Evolutionary conservation across 2,113 vertebrate species (phyloP).

Genomic region (Takifugu flavidus): DNA sequence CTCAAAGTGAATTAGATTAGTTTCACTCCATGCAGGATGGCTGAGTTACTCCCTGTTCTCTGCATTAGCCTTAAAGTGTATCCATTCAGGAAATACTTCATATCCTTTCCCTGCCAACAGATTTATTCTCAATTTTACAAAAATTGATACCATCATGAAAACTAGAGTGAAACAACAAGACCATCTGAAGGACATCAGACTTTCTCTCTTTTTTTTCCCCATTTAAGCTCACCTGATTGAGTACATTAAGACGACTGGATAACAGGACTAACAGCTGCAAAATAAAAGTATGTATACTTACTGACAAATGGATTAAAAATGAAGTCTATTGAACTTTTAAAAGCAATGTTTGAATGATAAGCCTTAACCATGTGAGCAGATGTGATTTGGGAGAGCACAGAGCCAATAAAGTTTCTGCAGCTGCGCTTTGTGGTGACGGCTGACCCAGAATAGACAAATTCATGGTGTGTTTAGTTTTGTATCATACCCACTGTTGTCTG

Average conservation of each 20-base stretch:
- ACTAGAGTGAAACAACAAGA: neutral
- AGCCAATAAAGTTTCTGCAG: slow-evolving; percentile 9
- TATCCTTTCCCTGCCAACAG: slow-evolving; percentile 32
- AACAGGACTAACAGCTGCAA: no score
- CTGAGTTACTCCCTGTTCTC: slow-evolving; percentile 54
- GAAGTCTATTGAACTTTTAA: neutral
- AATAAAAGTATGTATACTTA: no score
- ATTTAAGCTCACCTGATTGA: neutral
- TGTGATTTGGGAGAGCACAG: neutral
- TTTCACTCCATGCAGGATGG: slow-evolving; percentile 58
- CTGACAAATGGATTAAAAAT: no score
- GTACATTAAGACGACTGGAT: neutral
- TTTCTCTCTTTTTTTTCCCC: neutral
- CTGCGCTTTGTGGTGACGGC: slow-evolving; percentile 14
- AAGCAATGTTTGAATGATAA: neutral
- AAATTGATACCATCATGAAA: slow-evolving; percentile 10
- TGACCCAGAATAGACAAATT: slow-evolving; percentile 39
- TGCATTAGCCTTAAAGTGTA: slow-evolving; percentile 48
- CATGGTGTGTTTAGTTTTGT: slow-evolving; percentile 41
- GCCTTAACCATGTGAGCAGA: slow-evolving; percentile 11
- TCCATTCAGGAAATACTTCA: slow-evolving; percentile 61
- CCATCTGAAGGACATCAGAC: neutral
- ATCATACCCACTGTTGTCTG: slow-evolving; percentile 40
- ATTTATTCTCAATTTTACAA: slow-evolving; percentile 7
- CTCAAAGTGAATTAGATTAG: slow-evolving; percentile 66